phyloP scores from a whole-genome alignment of 2,113 vertebrate species.

The Gadus chalcogrammus region DNA sequence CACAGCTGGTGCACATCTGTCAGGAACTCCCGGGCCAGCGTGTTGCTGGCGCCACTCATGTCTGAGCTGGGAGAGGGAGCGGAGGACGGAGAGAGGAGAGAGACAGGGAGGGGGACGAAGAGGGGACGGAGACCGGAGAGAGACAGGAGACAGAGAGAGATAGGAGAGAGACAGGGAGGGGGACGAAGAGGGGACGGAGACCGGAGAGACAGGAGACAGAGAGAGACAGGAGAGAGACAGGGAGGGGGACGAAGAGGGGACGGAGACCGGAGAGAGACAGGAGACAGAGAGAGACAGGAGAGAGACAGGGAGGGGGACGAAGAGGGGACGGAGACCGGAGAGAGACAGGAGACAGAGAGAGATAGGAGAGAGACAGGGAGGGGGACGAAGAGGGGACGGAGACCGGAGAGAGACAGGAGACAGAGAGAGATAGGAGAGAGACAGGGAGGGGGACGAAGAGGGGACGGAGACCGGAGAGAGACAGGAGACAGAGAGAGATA shows the following conservation, averaged over 20 bases:
- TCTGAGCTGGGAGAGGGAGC: slow-evolving; percentile 75
- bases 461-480: too few species aligned
- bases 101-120: slow-evolving; percentile 1
- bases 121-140: slow-evolving; percentile 3
- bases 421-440: not conserved
- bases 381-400: too few species aligned
- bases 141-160: slow-evolving; percentile 19
- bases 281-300: not conserved
- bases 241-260: too few species aligned
- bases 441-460: too few species aligned
- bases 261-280: not conserved
- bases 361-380: slow-evolving; percentile 31
- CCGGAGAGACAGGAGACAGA: too few species aligned
- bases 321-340: too few species aligned
- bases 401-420: too few species aligned
- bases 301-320: too few species aligned
- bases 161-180: not conserved
- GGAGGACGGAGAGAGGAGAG: not conserved
- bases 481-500: too few species aligned
- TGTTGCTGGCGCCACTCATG: slow-evolving; percentile 97
- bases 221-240: not conserved
- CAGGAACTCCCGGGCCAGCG: slow-evolving; percentile 94
- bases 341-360: too few species aligned
- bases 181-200: too few species aligned
- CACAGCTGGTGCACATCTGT: slow-evolving; percentile 94